phyloP scores from a whole-genome alignment of 2,797 vertebrate genomes.

The Onychomys leucogaster region DNA sequence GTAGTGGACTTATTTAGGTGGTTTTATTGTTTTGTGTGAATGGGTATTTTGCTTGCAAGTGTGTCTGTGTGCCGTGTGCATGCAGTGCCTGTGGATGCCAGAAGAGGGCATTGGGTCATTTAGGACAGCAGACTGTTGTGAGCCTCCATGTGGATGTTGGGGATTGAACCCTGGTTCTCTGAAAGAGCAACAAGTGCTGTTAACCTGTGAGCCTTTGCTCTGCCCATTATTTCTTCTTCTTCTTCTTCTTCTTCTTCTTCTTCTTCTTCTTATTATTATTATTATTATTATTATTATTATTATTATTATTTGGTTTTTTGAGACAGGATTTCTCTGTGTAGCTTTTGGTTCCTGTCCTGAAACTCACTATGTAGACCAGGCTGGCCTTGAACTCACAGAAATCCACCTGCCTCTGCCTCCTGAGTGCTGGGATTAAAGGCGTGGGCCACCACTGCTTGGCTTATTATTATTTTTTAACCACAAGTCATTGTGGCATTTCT shows the following conservation, averaged over 20 bases:
- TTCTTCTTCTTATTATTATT: too few relatives aligned
- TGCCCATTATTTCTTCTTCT: too few relatives aligned
- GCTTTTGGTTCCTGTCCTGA: too few relatives aligned
- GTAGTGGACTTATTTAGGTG: background rate
- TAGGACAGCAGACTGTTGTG: background rate
- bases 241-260: too few relatives aligned
- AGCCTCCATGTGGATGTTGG: background rate
- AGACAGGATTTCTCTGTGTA: too few relatives aligned
- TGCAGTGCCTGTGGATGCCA: background rate
- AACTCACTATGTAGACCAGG: too few relatives aligned
- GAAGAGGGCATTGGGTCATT: background rate
- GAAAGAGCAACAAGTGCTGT: background rate
- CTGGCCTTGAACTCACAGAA: too few relatives aligned
- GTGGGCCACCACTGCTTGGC: too few relatives aligned
- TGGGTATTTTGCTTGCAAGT: background rate
- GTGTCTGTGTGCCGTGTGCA: background rate
- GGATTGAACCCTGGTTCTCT: background rate
- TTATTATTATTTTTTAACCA: background rate
- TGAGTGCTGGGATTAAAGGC: too few relatives aligned
- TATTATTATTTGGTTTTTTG: too few relatives aligned
- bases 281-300: too few relatives aligned
- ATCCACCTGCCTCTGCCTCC: too few relatives aligned
- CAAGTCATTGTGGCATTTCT: background rate
- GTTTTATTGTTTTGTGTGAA: background rate
- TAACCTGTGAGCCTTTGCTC: background rate